Evolutionary conservation across 2,113 vertebrate species (phyloP).

Genomic region (Lates calcarifer): DNA sequence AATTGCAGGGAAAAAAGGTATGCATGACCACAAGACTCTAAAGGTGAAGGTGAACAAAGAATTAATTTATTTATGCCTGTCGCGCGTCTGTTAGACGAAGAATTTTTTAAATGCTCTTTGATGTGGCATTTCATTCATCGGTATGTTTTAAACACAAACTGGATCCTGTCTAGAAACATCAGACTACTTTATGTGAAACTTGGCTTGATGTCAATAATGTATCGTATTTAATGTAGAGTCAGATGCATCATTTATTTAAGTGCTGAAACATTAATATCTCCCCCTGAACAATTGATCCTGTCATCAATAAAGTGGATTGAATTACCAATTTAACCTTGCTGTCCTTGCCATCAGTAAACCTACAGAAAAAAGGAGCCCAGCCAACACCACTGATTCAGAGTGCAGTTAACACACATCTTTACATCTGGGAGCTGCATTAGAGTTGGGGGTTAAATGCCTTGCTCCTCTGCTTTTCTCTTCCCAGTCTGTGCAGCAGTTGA

Average conservation of each 20-base stretch:
- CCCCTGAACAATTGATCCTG: constrained; percentile 62
- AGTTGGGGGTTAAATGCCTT: no score
- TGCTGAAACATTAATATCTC: constrained; percentile 63
- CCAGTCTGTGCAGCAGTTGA: no score
- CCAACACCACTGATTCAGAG: not conserved
- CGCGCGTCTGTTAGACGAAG: constrained; percentile 3
- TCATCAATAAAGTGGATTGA: constrained; percentile 64
- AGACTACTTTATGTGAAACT: constrained; percentile 17
- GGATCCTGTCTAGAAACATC: not conserved
- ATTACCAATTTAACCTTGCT: constrained; percentile 69
- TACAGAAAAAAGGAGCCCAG: not conserved
- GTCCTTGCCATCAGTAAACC: constrained; percentile 17
- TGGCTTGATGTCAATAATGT: constrained; percentile 47
- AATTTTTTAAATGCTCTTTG: constrained; percentile 10
- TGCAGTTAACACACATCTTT: not conserved
- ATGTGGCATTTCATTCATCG: not conserved
- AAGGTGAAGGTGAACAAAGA: constrained; percentile 38
- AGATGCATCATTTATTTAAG: constrained; percentile 67
- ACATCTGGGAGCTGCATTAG: not conserved
- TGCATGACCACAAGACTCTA: constrained; percentile 13
- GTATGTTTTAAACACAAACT: constrained; percentile 8
- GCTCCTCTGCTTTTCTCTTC: no score
- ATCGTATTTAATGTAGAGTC: constrained; percentile 43
- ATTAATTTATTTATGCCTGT: constrained; percentile 11
- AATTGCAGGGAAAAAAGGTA: not conserved